Percentiles rank a stretch among this genome's conserved stretches.
Conservation (phyloP, 2,797 vertebrate genomes). For the Muscicapa striata region DNA sequence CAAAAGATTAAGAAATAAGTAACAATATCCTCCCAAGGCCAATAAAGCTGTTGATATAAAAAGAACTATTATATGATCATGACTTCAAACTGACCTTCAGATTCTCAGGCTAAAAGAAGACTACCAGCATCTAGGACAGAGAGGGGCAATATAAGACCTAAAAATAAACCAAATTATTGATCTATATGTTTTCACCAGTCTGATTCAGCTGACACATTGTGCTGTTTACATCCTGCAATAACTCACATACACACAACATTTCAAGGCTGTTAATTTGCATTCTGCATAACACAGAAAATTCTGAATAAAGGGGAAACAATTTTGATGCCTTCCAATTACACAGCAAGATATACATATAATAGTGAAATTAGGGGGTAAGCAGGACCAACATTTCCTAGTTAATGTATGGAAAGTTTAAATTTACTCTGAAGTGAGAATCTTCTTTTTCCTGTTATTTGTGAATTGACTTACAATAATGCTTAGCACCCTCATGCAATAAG, state of each 20-base stretch:
- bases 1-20: constrained; percentile 47
- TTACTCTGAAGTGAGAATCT: background rate
- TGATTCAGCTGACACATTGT: constrained; percentile 10
- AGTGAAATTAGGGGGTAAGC: background rate
- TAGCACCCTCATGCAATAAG: background rate
- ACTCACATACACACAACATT: background rate
- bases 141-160: constrained; percentile 21
- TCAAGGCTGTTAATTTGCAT: background rate
- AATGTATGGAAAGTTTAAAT: background rate
- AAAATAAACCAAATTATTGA: constrained; percentile 57
- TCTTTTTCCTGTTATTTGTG: background rate
- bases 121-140: background rate
- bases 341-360: background rate
- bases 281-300: background rate
- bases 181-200: constrained; percentile 19
- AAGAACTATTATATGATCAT: constrained; percentile 28
- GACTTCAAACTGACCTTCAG: constrained; percentile 53
- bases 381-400: background rate
- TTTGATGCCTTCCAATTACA: background rate
- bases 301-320: background rate
- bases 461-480: background rate
- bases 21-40: constrained; percentile 1
- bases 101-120: constrained; percentile 36
- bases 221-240: constrained; percentile 7
- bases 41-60: constrained; percentile 44